Base-by-base conservation (phyloP, 1,140 invertebrate species). In the Sitophilus oryzae region DNA sequence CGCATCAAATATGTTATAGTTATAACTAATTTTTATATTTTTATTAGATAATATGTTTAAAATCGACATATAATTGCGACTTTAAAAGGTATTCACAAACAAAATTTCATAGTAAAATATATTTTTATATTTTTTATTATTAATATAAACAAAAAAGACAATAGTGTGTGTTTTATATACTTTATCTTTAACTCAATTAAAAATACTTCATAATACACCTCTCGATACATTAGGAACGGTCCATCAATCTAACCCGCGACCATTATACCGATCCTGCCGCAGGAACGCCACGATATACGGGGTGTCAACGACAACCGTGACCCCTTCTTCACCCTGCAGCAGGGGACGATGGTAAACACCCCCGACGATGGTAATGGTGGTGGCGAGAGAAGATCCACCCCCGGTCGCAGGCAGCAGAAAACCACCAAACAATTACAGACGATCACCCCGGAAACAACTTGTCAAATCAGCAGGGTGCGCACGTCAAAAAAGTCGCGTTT, bases 221-320 rank as follows among this genome's bases (percentile, higher is more conserved):
- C 60, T 56, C 34, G n/a, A 23, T 21, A 50, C 58, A 61, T 62
- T 44, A 58, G 60, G 56, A 36, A 55, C 52, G 53, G 55, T 58
- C 58, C 60, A 65, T 58, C 57, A 58, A 48, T 50, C 25, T 47
- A 60, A 50, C 21, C 54, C 46, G 54, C 40, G 25, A 23, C 45
- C 49, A 43, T 45, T 46, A 55, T 47, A 46, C 48, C 42, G 47
- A 42, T 49, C 16, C 38, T 11, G 14, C 25, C 37, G 61, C 56
- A 49, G 53, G 51, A 52, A 46, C 51, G 53, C n/a, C 37, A 48
- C 16, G 11, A 56, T 58, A 57, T 59, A 56, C 54, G 55, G 62
- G 62, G 62, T 59, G 60, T 53, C 51, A 35, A 54, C 56, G 58
- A 52, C 58, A 51, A 48, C 52, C 49, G 25, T 56, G 48, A 48